Conservation (phyloP, 2,888 invertebrate species). For the Stenolophus ochropezus region DNA sequence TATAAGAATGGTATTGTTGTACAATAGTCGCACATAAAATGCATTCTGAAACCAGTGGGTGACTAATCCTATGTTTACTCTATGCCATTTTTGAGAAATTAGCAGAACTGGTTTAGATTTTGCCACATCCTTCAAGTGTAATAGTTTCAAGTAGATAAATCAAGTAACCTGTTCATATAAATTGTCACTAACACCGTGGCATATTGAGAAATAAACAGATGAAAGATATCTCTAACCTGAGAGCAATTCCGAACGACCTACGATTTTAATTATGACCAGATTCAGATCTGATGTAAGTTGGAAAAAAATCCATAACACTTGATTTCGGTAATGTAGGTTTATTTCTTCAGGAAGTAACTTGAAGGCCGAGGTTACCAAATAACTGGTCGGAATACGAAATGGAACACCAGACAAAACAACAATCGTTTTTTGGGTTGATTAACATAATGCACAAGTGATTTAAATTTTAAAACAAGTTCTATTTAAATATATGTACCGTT, state of each 20-base stretch:
- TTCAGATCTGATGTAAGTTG: neutral
- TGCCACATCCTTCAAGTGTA: neutral
- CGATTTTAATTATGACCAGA: neutral
- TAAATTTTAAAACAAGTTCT: too few species aligned
- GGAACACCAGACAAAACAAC: too few species aligned
- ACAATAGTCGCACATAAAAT: too few species aligned
- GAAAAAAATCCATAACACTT: neutral
- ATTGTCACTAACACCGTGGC: neutral
- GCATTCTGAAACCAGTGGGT: too few species aligned
- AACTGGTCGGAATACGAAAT: too few species aligned
- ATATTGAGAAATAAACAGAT: neutral
- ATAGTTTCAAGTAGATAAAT: neutral
- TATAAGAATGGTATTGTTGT: too few species aligned
- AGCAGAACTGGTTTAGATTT: neutral
- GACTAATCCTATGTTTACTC: too few species aligned
- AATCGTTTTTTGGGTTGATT: too few species aligned
- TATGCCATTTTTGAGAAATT: neutral
- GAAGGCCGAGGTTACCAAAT: neutral
- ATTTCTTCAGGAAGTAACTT: neutral
- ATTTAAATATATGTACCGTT: too few species aligned
- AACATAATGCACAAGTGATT: too few species aligned
- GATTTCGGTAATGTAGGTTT: neutral
- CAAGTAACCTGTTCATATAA: neutral
- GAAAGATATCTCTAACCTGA: neutral
- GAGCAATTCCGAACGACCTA: neutral